Base-by-base conservation (phyloP, 2,888 invertebrate species). In the Perizoma affinitatum region DNA sequence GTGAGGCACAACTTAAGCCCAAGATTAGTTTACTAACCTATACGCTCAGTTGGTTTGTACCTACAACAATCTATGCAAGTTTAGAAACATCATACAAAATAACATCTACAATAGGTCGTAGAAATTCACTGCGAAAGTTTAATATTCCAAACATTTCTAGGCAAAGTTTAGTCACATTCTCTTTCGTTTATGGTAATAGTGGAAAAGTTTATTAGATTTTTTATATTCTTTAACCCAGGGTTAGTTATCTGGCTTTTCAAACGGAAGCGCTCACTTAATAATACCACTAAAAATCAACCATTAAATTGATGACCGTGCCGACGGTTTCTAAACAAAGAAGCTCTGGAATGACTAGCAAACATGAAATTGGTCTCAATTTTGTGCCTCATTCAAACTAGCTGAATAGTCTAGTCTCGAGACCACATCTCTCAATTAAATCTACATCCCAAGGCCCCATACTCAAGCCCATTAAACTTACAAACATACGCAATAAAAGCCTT, bases 71-170 rank as follows among this genome's bases (percentile, higher is more conserved):
- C 53, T 57, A 57, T 61, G 57, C 58, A 54, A 54, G 54, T 62
- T 61, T 54, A 54, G 22, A 57, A 58, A 58, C 54, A 58, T 50
- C 53, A 57, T 54, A 51, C 40, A 54, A 22, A 49, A 57, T 47
- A 51, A 45, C 40, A 54, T 59, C 49, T 42, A 51, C 41, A 40
- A 57, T 54, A 47, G 42, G n/a, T 54, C 49, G 49, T 51, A 49
- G 44, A 44, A 45, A 22, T 22, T 22, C 22, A 22, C 22, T 38
- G 38, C 38, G 7, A 38, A 38, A 38, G 38, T 22, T 36, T 36
- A 36, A 47, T 35, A 35, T 35, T 47, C 47, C 7, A 47, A 35
- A 42, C 47, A 47, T 47, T 35, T 35, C 34, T 47, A 35, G 5
- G n/a, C 35, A 47, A 47, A 35, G n/a, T 35, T n/a, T 22, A 33